These are phyloP conservation scores for Dicycla oo DNA, from an alignment of 2,888 invertebrate species.

Conservation along the genomic window DNA sequence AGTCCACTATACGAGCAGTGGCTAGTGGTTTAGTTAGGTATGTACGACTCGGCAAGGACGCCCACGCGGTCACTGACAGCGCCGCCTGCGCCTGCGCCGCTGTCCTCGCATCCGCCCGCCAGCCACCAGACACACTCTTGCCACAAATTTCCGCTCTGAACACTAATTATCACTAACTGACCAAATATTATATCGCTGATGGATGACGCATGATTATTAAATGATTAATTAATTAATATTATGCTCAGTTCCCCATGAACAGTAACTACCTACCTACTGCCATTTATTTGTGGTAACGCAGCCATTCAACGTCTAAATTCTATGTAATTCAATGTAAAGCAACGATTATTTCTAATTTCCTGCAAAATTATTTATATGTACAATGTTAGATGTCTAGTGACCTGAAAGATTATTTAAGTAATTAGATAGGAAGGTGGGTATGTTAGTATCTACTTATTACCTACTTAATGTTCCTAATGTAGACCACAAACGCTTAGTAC, in stretches of 20 bases:
- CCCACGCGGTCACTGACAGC: constrained; percentile 80
- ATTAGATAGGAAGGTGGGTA: background rate
- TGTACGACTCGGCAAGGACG: constrained; percentile 72
- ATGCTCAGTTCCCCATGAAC: background rate
- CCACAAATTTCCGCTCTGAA: constrained; percentile 50
- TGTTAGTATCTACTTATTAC: background rate
- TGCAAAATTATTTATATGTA: constrained; percentile 20
- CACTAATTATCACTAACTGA: constrained; percentile 23
- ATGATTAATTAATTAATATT: constrained; percentile 1
- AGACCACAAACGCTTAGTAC: background rate
- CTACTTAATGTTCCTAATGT: background rate
- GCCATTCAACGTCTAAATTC: background rate
- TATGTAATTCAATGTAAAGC: constrained; percentile 41
- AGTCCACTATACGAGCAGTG: constrained; percentile 17
- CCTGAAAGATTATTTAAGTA: constrained; percentile 40
- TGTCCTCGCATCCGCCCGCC: constrained; percentile 41
- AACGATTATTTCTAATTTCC: constrained; percentile 40
- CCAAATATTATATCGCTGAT: constrained; percentile 5
- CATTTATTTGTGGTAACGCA: background rate
- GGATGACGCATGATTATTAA: background rate
- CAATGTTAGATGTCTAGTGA: constrained; percentile 38
- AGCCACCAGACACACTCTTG: constrained; percentile 35
- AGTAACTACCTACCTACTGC: no score
- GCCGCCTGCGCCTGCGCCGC: constrained; percentile 46
- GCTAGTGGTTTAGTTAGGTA: constrained; percentile 44